These are phyloP conservation scores for Orthosia gracilis DNA, from an alignment of 2,888 invertebrate genomes.

Conservation along the genomic window DNA sequence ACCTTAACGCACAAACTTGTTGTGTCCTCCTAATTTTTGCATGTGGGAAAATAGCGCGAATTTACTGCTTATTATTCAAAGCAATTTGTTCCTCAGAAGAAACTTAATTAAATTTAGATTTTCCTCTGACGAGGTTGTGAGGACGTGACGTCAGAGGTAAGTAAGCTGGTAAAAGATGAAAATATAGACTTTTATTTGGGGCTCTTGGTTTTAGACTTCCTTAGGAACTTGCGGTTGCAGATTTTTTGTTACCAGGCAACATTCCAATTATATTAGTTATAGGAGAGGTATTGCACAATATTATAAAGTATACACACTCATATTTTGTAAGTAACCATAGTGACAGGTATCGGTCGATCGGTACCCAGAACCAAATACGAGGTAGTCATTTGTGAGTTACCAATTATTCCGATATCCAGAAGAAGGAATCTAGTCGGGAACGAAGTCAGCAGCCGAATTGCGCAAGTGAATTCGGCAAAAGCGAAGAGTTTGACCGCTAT, in stretches of 20 bases:
- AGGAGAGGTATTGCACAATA: no score
- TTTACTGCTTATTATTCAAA: constrained; percentile 51
- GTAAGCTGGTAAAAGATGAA: background rate
- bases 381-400: no score
- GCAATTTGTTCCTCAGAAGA: constrained; percentile 16
- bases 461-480: no score
- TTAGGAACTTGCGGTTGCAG: background rate
- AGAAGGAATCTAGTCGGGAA: background rate
- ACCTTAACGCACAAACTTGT: no score
- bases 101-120: constrained; percentile 45
- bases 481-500: no score
- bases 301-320: no score
- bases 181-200: background rate
- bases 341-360: no score
- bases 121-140: constrained; percentile 2
- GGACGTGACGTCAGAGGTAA: constrained; percentile 7
- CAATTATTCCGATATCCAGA: background rate
- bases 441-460: no score
- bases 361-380: no score
- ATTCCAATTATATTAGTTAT: no score
- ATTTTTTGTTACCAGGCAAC: background rate
- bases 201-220: background rate
- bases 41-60: constrained; percentile 29
- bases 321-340: no score
- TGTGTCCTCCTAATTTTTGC: constrained; percentile 3